A percentile compares a stretch with the other conserved stretches of the same genome.
These are phyloP conservation scores for Tanypteryx hageni DNA, from an alignment of 2,888 invertebrate species.

Conservation along the genomic window DNA sequence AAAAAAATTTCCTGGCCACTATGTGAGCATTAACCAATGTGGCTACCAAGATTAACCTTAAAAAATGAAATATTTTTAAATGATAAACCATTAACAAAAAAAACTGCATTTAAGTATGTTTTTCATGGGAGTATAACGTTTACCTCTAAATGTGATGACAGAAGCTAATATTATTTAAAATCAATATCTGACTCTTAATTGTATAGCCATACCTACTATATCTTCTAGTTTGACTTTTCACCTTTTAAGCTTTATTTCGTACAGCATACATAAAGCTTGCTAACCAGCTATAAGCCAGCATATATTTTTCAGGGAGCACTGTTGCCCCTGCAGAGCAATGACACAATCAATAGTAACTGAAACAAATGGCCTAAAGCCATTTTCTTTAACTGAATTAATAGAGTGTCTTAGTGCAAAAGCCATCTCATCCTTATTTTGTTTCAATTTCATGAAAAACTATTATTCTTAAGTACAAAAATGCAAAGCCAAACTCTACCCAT, in stretches of 20 bases:
- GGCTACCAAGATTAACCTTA: too few relatives aligned
- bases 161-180: too few relatives aligned
- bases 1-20: too few relatives aligned
- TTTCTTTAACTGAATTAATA: not conserved
- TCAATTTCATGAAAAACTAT: not conserved
- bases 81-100: too few relatives aligned
- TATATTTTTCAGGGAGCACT: not conserved
- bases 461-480: not conserved
- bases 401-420: not conserved
- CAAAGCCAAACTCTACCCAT: slow-evolving; percentile 28
- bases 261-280: slow-evolving; percentile 23
- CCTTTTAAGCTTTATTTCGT: not conserved
- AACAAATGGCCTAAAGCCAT: not conserved
- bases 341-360: not conserved
- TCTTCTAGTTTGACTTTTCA: not conserved
- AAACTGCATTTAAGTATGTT: too few relatives aligned
- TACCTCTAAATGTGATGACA: too few relatives aligned
- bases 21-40: too few relatives aligned
- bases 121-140: too few relatives aligned
- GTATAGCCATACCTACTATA: not conserved
- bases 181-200: too few relatives aligned
- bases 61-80: too few relatives aligned
- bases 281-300: slow-evolving; percentile 20
- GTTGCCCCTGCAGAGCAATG: slow-evolving; percentile 1
- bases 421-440: not conserved